Conservation (phyloP, 2,113 vertebrate species). For the Malurus alboscapulatus region DNA sequence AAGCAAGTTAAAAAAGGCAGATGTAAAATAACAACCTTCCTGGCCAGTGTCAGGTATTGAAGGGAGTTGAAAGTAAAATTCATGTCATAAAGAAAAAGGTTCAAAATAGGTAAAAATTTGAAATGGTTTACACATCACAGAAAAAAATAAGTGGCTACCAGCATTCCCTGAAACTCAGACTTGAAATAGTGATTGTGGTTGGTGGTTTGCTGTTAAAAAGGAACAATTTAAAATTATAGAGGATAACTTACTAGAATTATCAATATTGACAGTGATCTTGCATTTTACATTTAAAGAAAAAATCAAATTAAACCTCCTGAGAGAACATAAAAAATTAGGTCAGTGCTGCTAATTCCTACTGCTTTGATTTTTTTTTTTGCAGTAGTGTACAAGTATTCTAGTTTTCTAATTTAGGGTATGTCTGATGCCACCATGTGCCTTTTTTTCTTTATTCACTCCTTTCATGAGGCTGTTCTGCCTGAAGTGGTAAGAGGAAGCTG, state of each 20-base stretch:
- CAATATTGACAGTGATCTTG: not conserved
- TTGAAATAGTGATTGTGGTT: not conserved
- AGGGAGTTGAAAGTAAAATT: not conserved
- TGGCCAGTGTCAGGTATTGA: not conserved
- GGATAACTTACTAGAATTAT: not conserved
- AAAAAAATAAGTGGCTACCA: not conserved
- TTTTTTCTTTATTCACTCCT: not conserved
- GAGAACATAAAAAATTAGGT: not conserved
- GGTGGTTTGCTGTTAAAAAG: not conserved
- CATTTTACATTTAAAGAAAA: not conserved
- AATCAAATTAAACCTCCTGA: not conserved
- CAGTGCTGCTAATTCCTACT: not conserved
- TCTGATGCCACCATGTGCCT: not conserved
- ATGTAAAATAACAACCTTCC: not conserved
- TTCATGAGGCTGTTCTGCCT: not conserved
- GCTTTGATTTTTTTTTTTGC: not conserved
- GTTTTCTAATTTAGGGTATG: not conserved
- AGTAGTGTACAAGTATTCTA: not conserved
- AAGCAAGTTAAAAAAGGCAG: not conserved
- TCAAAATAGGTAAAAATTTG: not conserved
- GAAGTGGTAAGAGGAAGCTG: not conserved
- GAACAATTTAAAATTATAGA: not conserved
- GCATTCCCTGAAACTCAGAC: not conserved
- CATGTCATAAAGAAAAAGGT: not conserved
- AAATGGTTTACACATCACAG: not conserved